Evolutionary conservation across 2,888 invertebrate genomes (phyloP).

Genomic region (Diloba caeruleocephala): DNA sequence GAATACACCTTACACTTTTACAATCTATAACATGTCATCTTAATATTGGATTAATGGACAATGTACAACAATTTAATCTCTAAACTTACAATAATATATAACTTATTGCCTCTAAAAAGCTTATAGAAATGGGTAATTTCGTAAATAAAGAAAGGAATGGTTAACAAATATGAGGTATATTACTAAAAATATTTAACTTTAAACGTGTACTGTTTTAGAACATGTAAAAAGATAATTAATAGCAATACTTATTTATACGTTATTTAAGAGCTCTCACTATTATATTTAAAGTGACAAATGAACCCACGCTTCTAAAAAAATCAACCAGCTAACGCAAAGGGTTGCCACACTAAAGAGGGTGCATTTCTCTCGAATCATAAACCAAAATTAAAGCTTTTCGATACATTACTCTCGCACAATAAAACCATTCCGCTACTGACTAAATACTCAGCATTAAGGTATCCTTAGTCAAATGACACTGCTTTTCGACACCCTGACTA

Average conservation of each 20-base stretch:
- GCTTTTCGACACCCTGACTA: slow-evolving; percentile 51
- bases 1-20: no score
- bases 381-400: slow-evolving; percentile 88
- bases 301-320: slow-evolving; percentile 35
- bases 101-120: no score
- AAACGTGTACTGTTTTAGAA: not conserved
- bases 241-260: not conserved
- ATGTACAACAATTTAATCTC: no score
- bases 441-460: slow-evolving; percentile 87
- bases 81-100: no score
- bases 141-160: no score
- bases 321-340: slow-evolving; percentile 54
- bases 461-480: slow-evolving; percentile 85
- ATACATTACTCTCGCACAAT: slow-evolving; percentile 86
- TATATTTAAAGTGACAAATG: slow-evolving; percentile 47
- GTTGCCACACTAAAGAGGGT: slow-evolving; percentile 53
- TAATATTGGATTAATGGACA: no score
- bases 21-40: no score
- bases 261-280: slow-evolving; percentile 12
- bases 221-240: no score
- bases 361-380: slow-evolving; percentile 79
- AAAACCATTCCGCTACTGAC: slow-evolving; percentile 78
- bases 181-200: no score
- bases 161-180: no score
- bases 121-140: no score